A percentile compares a stretch with the other conserved stretches of the same genome.
Conservation (phyloP, 2,888 invertebrate genomes). For the Theretra japonica region DNA sequence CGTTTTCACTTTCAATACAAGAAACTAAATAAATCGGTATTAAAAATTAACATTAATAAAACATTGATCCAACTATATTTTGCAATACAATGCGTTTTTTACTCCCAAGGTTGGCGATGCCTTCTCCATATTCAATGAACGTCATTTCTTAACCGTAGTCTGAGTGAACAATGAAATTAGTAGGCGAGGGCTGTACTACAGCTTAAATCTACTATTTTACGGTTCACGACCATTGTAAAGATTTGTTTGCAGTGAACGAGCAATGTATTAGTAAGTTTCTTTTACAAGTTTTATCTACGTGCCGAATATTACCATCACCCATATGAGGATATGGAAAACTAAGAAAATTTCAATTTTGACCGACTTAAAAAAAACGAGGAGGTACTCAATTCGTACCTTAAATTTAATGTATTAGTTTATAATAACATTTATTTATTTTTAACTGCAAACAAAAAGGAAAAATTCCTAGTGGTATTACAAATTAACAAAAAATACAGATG, state of each 20-base stretch:
- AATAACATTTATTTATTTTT: too few species aligned
- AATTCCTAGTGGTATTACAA: too few species aligned
- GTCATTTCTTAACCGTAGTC: background rate
- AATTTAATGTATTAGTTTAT: too few species aligned
- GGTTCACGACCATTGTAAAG: conserved; percentile 36
- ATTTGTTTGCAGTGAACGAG: conserved; percentile 21
- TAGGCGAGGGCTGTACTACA: conserved; percentile 52
- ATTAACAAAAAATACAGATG: too few species aligned
- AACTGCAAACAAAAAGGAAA: too few species aligned
- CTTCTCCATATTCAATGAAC: conserved; percentile 26
- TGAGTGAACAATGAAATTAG: conserved; percentile 52
- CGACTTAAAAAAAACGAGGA: too few species aligned
- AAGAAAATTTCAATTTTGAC: too few species aligned
- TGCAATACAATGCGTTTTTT: conserved; percentile 14
- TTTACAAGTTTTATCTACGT: background rate
- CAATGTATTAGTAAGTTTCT: background rate
- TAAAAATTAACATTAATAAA: conserved; percentile 10
- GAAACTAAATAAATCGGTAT: background rate
- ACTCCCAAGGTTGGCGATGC: background rate
- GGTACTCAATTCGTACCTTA: too few species aligned
- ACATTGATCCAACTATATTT: background rate
- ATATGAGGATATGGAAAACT: too few species aligned
- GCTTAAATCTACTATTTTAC: conserved; percentile 55
- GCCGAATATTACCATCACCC: background rate
- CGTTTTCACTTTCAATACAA: conserved; percentile 6